These are phyloP conservation scores for Arizona elegans DNA, from an alignment of 2,113 vertebrate genomes.

Conservation along the genomic window DNA sequence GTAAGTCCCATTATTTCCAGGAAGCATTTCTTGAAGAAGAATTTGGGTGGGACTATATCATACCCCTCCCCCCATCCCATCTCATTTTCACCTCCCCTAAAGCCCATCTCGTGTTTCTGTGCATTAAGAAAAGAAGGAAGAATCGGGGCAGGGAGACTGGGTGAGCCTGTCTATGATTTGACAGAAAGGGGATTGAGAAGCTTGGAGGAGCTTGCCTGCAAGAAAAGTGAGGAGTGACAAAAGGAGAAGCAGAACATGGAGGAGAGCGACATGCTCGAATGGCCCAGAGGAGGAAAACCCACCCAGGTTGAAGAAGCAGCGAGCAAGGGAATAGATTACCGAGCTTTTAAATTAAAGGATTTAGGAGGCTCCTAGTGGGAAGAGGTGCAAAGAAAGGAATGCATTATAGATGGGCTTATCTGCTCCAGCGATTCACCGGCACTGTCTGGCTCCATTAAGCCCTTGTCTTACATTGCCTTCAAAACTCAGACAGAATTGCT, in stretches of 20 bases:
- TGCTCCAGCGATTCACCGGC: conserved; percentile 6
- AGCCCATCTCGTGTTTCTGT: not conserved
- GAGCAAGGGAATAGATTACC: conserved; percentile 32
- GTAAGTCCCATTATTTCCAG: not conserved
- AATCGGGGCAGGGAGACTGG: not conserved
- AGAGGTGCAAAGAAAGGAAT: conserved; percentile 20
- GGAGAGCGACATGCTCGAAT: not conserved
- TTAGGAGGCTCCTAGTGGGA: conserved; percentile 27
- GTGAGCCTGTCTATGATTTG: not conserved
- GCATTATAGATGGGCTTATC: not conserved
- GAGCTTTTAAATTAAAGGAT: conserved; percentile 39
- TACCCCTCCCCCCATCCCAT: not conserved
- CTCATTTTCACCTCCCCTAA: not conserved
- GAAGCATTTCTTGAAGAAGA: not conserved
- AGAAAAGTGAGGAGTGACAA: not conserved
- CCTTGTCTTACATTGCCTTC: not conserved
- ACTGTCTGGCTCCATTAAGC: conserved; percentile 20
- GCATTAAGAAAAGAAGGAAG: conserved; percentile 8
- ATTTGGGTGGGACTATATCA: no score
- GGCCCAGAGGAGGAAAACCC: conserved; percentile 32
- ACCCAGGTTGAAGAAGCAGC: conserved; percentile 26
- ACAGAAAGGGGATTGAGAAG: not conserved
- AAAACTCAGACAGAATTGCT: not conserved
- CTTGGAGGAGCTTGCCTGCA: not conserved
- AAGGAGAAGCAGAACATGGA: not conserved